Percentiles rank a stretch among this genome's conserved stretches.
Conservation (phyloP, 2,888 invertebrate species). For the Ryuthela nishihirai region DNA sequence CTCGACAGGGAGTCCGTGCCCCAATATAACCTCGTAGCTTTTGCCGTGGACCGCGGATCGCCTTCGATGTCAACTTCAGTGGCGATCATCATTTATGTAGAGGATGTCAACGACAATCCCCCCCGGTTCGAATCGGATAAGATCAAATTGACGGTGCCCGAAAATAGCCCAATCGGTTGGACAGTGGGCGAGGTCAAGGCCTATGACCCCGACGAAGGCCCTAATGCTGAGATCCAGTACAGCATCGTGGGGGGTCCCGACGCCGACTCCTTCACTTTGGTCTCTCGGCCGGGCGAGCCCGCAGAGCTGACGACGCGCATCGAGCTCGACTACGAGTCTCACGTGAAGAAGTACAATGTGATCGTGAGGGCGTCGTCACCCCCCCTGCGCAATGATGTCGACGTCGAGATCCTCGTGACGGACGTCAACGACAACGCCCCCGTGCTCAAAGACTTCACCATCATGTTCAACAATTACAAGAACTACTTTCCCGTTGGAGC, state of each 20-base stretch:
- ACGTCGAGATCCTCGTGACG: slow-evolving; percentile 81
- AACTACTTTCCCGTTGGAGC: slow-evolving; percentile 90
- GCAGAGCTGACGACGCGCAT: slow-evolving; percentile 85
- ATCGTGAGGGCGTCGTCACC: slow-evolving; percentile 86
- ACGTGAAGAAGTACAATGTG: slow-evolving; percentile 81
- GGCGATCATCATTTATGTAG: slow-evolving; percentile 62
- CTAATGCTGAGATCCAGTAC: slow-evolving; percentile 87
- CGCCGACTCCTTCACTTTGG: slow-evolving; percentile 76
- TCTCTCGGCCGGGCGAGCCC: slow-evolving; percentile 62
- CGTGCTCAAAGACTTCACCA: slow-evolving; percentile 80
- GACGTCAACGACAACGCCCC: slow-evolving; percentile 91
- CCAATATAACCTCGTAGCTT: slow-evolving; percentile 75
- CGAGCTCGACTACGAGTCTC: slow-evolving; percentile 94
- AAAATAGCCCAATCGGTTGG: slow-evolving; percentile 95
- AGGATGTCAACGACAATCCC: slow-evolving; percentile 44
- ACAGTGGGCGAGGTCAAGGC: slow-evolving; percentile 87
- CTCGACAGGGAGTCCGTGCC: slow-evolving; percentile 88
- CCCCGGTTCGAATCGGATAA: slow-evolving; percentile 72
- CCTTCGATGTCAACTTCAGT: slow-evolving; percentile 58
- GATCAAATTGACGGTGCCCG: slow-evolving; percentile 81
- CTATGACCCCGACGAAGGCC: slow-evolving; percentile 86
- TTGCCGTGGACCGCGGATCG: slow-evolving; percentile 85
- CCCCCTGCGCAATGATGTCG: slow-evolving; percentile 80
- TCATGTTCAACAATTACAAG: slow-evolving; percentile 92
- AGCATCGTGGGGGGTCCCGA: slow-evolving; percentile 86